phyloP scores from a whole-genome alignment of 1,140 invertebrate genomes.

The Contarinia nasturtii region DNA sequence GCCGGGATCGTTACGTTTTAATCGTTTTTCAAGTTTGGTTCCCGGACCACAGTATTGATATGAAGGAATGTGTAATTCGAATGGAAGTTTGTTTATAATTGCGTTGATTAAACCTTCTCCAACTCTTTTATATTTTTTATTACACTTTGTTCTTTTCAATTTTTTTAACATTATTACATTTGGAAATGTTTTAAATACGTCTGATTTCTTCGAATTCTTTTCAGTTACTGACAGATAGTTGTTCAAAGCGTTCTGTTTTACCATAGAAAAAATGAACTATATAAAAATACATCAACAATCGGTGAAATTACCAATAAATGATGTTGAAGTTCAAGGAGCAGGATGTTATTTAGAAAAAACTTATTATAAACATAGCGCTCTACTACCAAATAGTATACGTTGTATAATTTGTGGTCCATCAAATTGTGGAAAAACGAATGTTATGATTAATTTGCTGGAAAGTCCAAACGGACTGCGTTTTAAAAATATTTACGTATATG shows the following conservation, averaged over 20 bases:
- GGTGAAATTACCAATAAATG: too few relatives aligned
- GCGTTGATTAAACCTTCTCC: conserved; percentile 5
- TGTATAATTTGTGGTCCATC: conserved; percentile 14
- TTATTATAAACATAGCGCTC: conserved; percentile 4
- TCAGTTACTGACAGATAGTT: too few relatives aligned
- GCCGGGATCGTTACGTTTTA: conserved; percentile 12
- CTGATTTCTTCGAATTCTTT: too few relatives aligned
- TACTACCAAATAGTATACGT: conserved; percentile 9
- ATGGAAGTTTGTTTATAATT: conserved; percentile 10
- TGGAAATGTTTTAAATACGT: too few relatives aligned
- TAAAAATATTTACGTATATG: conserved; percentile 23
- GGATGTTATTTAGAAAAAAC: too few relatives aligned
- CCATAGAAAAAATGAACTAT: too few relatives aligned
- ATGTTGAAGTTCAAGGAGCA: too few relatives aligned
- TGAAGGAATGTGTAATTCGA: conserved; percentile 13
- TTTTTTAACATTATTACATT: too few relatives aligned
- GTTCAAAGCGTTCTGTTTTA: too few relatives aligned
- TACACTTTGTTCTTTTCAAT: too few relatives aligned
- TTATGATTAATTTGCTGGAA: conserved; percentile 13
- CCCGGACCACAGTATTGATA: conserved; percentile 3
- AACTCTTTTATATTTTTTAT: neutral
- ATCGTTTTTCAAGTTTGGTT: conserved; percentile 7
- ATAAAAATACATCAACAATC: too few relatives aligned
- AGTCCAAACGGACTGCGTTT: conserved; percentile 15
- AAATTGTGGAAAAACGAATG: conserved; percentile 23